Evolutionary conservation across 2,888 invertebrate species (phyloP).

Genomic region (Lasioglossum leucozonium): DNA sequence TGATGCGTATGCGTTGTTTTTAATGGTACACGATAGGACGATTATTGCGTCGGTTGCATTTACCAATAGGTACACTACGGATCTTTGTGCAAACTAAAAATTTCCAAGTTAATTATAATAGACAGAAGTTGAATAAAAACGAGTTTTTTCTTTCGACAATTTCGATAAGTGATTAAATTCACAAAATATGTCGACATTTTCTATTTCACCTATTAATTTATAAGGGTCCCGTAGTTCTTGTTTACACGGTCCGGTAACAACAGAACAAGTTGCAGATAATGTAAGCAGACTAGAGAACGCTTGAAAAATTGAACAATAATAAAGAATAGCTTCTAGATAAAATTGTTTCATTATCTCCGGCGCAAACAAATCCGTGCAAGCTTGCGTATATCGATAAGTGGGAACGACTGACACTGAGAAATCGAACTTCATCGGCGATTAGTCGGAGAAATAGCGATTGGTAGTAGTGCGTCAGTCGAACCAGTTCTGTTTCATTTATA

Average conservation of each 20-base stretch:
- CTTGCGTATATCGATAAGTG: background rate
- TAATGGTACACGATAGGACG: too few species aligned
- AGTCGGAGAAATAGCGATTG: constrained; percentile 46
- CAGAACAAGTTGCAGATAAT: background rate
- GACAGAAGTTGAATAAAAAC: background rate
- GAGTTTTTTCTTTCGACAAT: background rate
- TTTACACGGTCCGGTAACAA: background rate
- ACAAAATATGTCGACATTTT: too few species aligned
- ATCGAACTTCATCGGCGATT: constrained; percentile 57
- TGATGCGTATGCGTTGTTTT: too few species aligned
- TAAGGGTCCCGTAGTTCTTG: background rate
- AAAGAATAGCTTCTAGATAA: background rate
- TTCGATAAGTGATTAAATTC: too few species aligned
- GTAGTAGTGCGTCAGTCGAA: constrained; percentile 55
- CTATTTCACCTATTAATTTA: background rate
- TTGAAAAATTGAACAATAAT: background rate
- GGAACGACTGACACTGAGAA: constrained; percentile 31
- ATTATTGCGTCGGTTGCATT: background rate
- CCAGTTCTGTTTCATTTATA: constrained; percentile 43
- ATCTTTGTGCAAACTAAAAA: background rate
- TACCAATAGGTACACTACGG: too few species aligned
- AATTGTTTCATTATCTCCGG: background rate
- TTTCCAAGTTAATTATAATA: background rate
- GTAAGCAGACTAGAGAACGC: background rate
- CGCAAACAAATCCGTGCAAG: background rate